A percentile compares a stretch with the other conserved stretches of the same genome.
Evolutionary conservation across 2,888 invertebrate genomes (phyloP).

Genomic region (Chironomus tentans): DNA sequence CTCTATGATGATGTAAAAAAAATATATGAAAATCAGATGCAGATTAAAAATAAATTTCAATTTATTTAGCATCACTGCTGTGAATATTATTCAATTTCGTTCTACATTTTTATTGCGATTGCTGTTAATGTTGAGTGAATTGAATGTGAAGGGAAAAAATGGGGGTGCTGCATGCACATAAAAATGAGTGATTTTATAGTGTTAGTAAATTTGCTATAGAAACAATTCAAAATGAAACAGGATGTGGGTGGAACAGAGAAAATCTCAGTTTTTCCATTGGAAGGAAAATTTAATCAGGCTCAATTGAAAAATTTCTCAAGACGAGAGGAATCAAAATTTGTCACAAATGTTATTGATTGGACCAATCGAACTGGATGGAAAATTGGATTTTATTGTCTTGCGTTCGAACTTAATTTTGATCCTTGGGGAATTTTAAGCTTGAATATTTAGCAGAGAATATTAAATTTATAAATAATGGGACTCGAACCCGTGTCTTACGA

Average conservation of each 20-base stretch:
- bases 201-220: not conserved
- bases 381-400: no score
- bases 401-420: no score
- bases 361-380: no score
- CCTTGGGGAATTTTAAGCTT: no score
- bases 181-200: not conserved
- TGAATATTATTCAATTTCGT: not conserved
- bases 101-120: not conserved
- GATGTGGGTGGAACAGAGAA: slow-evolving; percentile 22
- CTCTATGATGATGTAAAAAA: not conserved
- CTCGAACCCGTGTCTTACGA: no score
- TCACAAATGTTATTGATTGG: no score
- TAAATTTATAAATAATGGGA: no score
- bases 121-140: not conserved
- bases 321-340: no score
- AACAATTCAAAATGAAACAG: not conserved
- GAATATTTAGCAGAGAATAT: no score
- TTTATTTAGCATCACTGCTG: not conserved
- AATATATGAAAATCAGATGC: slow-evolving; percentile 25
- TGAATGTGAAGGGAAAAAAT: not conserved
- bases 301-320: not conserved
- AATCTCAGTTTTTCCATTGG: not conserved
- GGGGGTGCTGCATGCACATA: not conserved
- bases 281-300: slow-evolving; percentile 8
- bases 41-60: slow-evolving; percentile 26